Conservation (phyloP, 2,888 invertebrate species). For the Yponomeuta plumbellus region DNA sequence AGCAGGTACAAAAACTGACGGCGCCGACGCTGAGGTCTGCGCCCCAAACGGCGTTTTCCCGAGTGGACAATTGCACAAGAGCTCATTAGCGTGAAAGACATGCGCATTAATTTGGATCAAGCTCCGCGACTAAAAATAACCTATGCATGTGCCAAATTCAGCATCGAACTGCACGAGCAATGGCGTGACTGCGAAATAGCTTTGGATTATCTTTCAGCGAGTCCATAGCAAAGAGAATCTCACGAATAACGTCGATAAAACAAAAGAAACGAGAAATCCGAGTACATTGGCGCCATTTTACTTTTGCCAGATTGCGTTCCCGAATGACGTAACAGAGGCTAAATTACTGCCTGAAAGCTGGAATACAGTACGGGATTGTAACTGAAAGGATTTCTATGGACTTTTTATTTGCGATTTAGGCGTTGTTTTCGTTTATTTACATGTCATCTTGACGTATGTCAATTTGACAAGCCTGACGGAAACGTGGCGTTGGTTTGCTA, state of each 20-base stretch:
- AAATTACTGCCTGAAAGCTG: conserved; percentile 36
- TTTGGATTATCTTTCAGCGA: not conserved
- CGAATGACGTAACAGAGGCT: conserved; percentile 64
- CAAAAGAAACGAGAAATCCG: not conserved
- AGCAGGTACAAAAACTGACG: conserved; percentile 12
- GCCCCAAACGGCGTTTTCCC: not conserved
- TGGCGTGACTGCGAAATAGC: conserved; percentile 10
- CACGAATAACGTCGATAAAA: not conserved
- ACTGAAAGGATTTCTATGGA: conserved; percentile 33
- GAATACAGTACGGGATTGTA: conserved; percentile 23
- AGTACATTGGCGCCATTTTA: conserved; percentile 73
- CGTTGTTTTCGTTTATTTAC: conserved; percentile 57
- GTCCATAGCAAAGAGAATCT: not conserved
- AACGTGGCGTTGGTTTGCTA: conserved; percentile 71
- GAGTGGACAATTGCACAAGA: not conserved
- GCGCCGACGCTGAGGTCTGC: not conserved
- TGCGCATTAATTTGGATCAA: conserved; percentile 1
- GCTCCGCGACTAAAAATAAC: conserved; percentile 56
- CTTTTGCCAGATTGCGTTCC: conserved; percentile 53
- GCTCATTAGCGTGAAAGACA: not conserved
- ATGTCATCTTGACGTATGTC: conserved; percentile 77
- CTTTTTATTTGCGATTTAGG: conserved; percentile 42
- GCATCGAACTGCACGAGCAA: conserved; percentile 20
- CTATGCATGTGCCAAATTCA: conserved; percentile 52
- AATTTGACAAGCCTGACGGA: conserved; percentile 75